These are phyloP conservation scores for Lycaon pictus DNA, from an alignment of 2,113 vertebrate species.

Conservation along the genomic window DNA sequence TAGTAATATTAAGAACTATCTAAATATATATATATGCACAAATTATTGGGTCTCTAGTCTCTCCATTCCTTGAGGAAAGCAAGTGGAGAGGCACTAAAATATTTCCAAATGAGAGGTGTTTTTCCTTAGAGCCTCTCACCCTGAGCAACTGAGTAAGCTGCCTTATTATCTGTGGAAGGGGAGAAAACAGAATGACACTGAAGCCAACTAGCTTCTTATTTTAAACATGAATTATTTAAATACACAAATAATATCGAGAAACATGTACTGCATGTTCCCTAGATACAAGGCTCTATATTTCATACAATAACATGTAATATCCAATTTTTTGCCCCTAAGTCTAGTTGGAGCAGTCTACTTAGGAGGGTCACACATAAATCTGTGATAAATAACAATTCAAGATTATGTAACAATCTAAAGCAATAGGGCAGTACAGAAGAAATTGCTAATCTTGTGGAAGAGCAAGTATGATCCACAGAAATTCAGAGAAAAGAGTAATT, in stretches of 20 bases:
- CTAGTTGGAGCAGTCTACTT: background rate
- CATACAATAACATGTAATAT: constrained; percentile 9
- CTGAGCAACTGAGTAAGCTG: background rate
- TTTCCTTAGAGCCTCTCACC: background rate
- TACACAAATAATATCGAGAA: constrained; percentile 25
- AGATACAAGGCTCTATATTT: background rate
- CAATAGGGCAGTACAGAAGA: background rate
- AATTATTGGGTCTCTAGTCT: background rate
- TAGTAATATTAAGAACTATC: constrained; percentile 41
- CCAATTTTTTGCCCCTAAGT: background rate
- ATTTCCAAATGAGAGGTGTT: background rate
- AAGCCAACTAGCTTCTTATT: background rate
- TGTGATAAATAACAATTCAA: background rate
- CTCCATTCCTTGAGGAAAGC: background rate
- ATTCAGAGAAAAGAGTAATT: constrained; percentile 54
- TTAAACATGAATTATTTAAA: constrained; percentile 50
- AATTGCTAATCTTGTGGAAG: constrained; percentile 38
- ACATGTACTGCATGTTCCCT: background rate
- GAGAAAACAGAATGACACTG: background rate
- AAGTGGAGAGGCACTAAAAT: background rate
- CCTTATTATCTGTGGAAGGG: background rate
- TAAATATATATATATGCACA: background rate
- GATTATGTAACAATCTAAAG: background rate
- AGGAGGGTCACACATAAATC: background rate
- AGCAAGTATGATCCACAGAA: constrained; percentile 32